A percentile compares a stretch with the other conserved stretches of the same genome.
phyloP scores from a whole-genome alignment of 2,888 invertebrate genomes.

The Noctua janthina region DNA sequence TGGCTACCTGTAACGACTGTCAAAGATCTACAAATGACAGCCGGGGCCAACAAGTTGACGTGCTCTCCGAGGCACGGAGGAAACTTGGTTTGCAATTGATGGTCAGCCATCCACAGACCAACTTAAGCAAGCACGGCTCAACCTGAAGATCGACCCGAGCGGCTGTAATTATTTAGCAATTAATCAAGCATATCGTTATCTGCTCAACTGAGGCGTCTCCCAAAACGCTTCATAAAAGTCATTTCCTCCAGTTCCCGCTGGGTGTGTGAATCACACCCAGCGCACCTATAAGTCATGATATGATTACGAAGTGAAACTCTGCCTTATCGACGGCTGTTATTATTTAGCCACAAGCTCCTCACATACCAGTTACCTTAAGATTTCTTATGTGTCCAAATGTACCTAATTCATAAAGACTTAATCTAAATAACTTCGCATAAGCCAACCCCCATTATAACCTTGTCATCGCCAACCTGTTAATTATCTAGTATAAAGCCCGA shows the following conservation, averaged over 20 bases:
- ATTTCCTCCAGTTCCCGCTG: neutral
- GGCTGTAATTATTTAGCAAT: neutral
- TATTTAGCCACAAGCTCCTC: no score
- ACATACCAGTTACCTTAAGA: no score
- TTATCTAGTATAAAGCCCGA: constrained; percentile 34
- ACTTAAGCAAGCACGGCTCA: neutral
- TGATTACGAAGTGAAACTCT: constrained; percentile 52
- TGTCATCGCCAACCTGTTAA: constrained; percentile 27
- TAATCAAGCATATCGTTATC: neutral
- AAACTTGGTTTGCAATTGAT: no score
- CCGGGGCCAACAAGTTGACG: neutral
- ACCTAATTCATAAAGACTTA: no score
- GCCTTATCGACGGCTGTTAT: constrained; percentile 39
- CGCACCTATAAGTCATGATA: constrained; percentile 36
- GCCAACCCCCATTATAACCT: neutral
- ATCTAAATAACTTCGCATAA: neutral
- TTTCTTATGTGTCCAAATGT: no score
- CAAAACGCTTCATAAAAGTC: neutral
- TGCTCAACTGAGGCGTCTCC: neutral
- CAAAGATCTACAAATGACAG: neutral
- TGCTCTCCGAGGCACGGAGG: neutral
- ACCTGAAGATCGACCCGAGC: neutral
- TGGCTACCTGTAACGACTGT: no score
- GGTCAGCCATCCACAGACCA: neutral
- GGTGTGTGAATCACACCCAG: constrained; percentile 19